Evolutionary conservation across 2,888 invertebrate genomes (phyloP), one percentile per base, ranked within the genome.

Genomic region (Eledone cirrhosa): DNA sequence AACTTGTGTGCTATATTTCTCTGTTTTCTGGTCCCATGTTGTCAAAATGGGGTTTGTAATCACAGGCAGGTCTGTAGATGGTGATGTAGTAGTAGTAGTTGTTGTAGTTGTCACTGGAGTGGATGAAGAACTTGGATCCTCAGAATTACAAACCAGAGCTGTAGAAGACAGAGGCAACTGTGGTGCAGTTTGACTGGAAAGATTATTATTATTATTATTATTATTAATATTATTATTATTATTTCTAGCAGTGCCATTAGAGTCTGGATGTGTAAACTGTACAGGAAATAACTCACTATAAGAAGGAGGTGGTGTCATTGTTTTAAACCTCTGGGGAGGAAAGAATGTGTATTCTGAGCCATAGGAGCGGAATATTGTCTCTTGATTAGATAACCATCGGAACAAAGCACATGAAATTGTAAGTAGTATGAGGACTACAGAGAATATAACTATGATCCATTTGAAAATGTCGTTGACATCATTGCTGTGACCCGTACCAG

Each of bases 281-380:
- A 72, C 33, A 19, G 72, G 72, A 72, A 72, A 72, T 31, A 72
- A 41, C 72, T 72, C 72, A 33, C 72, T 72, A 41, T 72, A 72
- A 41, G 72, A 72, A n/a, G 72, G 72, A 31, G 72, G 72, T 24
- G 72, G 72, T 72, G 72, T 72, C 72, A 72, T 72, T 31, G 72
- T 41, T 41, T 72, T 72, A 29, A 29, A 72, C 41, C 72, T 29
- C 72, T 41, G 31, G 4, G 72, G 72, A n/a, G 72, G 72, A 29
- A 41, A 72, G 41, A 72, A 72, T 41, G 72, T 41, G 41, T 72
- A 72, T 72, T 72, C 72, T 41, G 72, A 72, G 14, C 72, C 72
- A 24, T 33, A 72, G 13, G 22, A n/a, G 7, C 72, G 72, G 72
- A 72, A 72, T 41, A 72, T 13, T 8, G 72, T 41, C 41, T 72